Percentiles rank a stretch among this genome's conserved stretches.
Conservation (phyloP, 2,113 vertebrate genomes). For the Myotis lucifugus region DNA sequence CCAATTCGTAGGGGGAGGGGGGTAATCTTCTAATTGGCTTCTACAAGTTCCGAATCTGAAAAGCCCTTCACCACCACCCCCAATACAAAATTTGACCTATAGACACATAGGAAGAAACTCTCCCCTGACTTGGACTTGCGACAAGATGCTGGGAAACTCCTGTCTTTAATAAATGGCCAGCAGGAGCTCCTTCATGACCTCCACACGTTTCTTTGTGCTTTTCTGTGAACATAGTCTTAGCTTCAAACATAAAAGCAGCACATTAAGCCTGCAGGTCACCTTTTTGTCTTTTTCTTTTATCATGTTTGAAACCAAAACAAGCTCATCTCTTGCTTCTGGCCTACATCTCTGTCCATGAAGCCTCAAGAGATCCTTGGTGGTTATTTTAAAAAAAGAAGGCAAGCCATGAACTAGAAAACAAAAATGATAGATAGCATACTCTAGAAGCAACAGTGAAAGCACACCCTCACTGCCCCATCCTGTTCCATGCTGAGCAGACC, state of each 20-base stretch:
- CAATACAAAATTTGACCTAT: background rate
- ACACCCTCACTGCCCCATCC: background rate
- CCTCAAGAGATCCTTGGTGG: background rate
- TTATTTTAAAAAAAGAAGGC: background rate
- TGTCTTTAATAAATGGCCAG: background rate
- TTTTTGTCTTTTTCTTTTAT: background rate
- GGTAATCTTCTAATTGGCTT: background rate
- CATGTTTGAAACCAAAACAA: slow-evolving; percentile 4
- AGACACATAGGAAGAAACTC: background rate
- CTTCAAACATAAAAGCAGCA: slow-evolving; percentile 28
- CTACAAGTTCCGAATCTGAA: slow-evolving; percentile 40
- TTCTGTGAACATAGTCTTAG: background rate
- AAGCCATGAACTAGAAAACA: slow-evolving; percentile 26
- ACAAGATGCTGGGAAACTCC: slow-evolving; percentile 3
- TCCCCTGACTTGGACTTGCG: background rate
- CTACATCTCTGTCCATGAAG: background rate
- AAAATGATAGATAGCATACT: background rate
- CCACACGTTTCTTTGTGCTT: slow-evolving; percentile 4
- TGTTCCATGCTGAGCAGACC: background rate
- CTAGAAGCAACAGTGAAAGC: slow-evolving; percentile 8
- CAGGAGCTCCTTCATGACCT: background rate
- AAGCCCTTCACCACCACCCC: background rate
- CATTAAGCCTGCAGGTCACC: background rate
- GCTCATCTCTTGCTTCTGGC: slow-evolving; percentile 34
- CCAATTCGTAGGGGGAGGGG: background rate